Conservation (phyloP, 2,888 invertebrate species). For the Galerucella nymphaeae region DNA sequence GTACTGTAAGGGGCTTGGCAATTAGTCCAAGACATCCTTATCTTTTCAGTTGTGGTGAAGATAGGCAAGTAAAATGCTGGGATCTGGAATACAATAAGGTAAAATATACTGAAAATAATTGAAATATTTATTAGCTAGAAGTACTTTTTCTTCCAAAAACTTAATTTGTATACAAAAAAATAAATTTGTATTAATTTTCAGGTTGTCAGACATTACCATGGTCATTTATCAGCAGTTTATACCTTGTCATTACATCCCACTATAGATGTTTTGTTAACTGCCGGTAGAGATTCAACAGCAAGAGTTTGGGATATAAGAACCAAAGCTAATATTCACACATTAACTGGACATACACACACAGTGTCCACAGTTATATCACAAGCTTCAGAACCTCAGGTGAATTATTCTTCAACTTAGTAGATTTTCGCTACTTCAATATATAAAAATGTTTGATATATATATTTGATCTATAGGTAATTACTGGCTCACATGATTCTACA, state of each 20-base stretch:
- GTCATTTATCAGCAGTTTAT: conserved; percentile 97
- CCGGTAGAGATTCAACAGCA: conserved; percentile 95
- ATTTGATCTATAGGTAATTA: conserved; percentile 71
- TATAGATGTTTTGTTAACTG: conserved; percentile 93
- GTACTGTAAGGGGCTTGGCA: conserved; percentile 94
- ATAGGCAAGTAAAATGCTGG: conserved; percentile 99
- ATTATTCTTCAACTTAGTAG: not conserved
- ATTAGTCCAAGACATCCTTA: conserved; percentile 97
- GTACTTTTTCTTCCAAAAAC: not conserved
- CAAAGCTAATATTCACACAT: conserved; percentile 97
- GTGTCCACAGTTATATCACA: conserved; percentile 95
- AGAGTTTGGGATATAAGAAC: conserved; percentile 99
- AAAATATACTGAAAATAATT: not conserved
- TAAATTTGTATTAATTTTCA: conserved; percentile 56
- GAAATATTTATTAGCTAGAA: too few species aligned
- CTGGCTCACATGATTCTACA: conserved; percentile 96
- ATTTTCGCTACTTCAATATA: too few species aligned
- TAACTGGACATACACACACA: conserved; percentile 96
- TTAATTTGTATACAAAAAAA: not conserved
- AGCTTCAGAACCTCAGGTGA: conserved; percentile 84
- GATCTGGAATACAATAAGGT: conserved; percentile 99
- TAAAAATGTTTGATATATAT: too few species aligned
- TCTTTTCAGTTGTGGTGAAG: conserved; percentile 98
- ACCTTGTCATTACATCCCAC: conserved; percentile 93
- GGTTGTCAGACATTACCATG: conserved; percentile 98